Evolutionary conservation across 1,140 invertebrate species (phyloP).

Genomic region (Euura saliciscinereae): DNA sequence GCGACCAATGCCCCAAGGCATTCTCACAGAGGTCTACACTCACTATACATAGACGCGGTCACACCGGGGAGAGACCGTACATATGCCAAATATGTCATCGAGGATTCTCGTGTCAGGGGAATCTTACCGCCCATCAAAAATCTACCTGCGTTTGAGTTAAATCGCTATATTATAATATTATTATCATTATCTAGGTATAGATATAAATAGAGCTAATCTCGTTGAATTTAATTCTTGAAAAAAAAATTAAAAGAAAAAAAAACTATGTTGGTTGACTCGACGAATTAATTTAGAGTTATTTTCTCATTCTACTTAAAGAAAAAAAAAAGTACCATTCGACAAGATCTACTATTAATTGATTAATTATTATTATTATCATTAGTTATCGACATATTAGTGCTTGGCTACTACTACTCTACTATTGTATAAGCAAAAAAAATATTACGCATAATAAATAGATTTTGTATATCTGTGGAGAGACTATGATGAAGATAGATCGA

Average conservation of each 20-base stretch:
- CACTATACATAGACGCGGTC: slow-evolving; percentile 58
- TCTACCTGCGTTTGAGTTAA: slow-evolving; percentile 51
- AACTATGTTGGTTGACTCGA: neutral
- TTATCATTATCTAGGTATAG: neutral
- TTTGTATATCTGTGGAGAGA: slow-evolving; percentile 31
- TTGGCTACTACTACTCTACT: slow-evolving; percentile 7
- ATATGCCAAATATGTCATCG: slow-evolving; percentile 58
- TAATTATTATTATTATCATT: neutral
- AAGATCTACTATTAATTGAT: neutral
- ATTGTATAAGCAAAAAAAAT: slow-evolving; percentile 26
- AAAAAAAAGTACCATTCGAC: no score
- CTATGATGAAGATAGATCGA: no score
- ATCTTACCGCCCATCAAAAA: slow-evolving; percentile 58
- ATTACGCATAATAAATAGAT: slow-evolving; percentile 23
- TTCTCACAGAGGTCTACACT: slow-evolving; percentile 60
- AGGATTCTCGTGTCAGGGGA: slow-evolving; percentile 59
- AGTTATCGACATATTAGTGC: slow-evolving; percentile 14
- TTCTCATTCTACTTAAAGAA: neutral
- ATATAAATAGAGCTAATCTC: neutral
- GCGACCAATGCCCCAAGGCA: slow-evolving; percentile 58
- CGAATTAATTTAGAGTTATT: neutral
- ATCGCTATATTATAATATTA: neutral
- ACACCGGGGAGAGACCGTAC: slow-evolving; percentile 64
- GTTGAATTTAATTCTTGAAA: neutral
- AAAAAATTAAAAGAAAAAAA: no score